Percentiles rank a stretch among this genome's conserved stretches.
phyloP scores from a whole-genome alignment of 2,888 invertebrate genomes.

The Seladonia tumulorum region DNA sequence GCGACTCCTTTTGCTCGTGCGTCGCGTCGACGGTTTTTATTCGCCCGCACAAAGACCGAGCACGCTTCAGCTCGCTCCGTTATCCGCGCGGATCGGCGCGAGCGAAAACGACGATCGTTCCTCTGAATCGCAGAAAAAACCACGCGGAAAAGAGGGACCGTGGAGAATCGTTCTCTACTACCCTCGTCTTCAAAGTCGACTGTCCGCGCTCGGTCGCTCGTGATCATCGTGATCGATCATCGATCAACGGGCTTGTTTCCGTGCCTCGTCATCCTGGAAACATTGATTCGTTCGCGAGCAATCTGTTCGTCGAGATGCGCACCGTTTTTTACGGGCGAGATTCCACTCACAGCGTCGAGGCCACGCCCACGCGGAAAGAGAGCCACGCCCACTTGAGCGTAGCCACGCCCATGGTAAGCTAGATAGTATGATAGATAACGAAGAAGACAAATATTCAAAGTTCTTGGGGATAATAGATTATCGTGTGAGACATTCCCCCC shows the following conservation, averaged over 20 bases:
- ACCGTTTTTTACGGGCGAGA: neutral
- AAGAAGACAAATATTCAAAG: too few species aligned
- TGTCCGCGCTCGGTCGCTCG: neutral
- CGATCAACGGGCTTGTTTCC: neutral
- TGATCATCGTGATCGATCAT: neutral
- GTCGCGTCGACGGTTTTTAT: slow-evolving; percentile 1
- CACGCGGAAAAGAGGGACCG: neutral
- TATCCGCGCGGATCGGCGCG: slow-evolving; percentile 35
- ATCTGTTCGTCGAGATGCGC: neutral
- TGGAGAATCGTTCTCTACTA: neutral
- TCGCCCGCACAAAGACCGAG: slow-evolving; percentile 28
- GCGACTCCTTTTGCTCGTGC: slow-evolving; percentile 11
- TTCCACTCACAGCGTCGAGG: neutral
- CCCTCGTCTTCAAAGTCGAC: neutral
- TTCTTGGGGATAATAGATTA: too few species aligned
- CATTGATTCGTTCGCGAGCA: neutral
- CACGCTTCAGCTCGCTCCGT: slow-evolving; percentile 17
- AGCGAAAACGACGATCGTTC: slow-evolving; percentile 32
- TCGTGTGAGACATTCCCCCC: too few species aligned
- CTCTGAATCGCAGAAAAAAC: neutral
- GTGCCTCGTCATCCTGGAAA: neutral
- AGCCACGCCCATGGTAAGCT: neutral
- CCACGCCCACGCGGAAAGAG: neutral
- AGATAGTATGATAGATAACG: too few species aligned
- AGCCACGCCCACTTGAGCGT: neutral